Conservation (phyloP, 1,140 invertebrate species). For the Micrasema minimum region DNA sequence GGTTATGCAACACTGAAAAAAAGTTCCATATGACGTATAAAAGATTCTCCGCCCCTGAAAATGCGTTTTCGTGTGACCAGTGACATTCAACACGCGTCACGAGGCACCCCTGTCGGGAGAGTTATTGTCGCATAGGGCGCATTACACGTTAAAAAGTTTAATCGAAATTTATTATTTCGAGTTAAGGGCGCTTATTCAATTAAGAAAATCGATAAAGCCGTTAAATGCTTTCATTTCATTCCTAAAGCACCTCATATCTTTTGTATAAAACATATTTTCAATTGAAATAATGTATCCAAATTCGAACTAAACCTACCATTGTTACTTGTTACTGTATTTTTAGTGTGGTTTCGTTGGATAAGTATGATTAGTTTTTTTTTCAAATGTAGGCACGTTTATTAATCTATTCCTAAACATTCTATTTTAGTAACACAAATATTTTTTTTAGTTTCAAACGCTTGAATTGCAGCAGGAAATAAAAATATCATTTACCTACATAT, state of each 20-base stretch:
- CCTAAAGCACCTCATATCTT: not conserved
- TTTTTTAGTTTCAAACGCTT: too few species aligned
- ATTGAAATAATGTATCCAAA: too few species aligned
- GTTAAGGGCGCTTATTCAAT: conserved; percentile 20
- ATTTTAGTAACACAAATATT: too few species aligned
- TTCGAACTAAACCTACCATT: too few species aligned
- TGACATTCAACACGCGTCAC: conserved; percentile 41
- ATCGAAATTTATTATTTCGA: conserved; percentile 24
- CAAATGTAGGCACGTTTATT: too few species aligned
- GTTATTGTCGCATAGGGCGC: conserved; percentile 19
- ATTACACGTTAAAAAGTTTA: conserved; percentile 19
- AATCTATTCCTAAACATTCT: too few species aligned
- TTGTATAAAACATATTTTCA: not conserved
- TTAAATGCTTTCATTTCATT: conserved; percentile 1
- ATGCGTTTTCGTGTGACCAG: conserved; percentile 26
- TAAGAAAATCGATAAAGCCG: conserved; percentile 10
- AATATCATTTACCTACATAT: too few species aligned
- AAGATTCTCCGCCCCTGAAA: not conserved
- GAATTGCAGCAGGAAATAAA: too few species aligned
- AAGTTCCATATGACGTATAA: not conserved
- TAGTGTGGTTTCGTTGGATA: too few species aligned
- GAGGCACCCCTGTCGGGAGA: conserved; percentile 25
- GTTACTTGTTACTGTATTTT: too few species aligned
- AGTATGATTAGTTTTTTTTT: too few species aligned
- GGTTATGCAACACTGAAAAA: too few species aligned